phyloP scores from a whole-genome alignment of 1,140 invertebrate genomes.

The Platyura marginata region DNA sequence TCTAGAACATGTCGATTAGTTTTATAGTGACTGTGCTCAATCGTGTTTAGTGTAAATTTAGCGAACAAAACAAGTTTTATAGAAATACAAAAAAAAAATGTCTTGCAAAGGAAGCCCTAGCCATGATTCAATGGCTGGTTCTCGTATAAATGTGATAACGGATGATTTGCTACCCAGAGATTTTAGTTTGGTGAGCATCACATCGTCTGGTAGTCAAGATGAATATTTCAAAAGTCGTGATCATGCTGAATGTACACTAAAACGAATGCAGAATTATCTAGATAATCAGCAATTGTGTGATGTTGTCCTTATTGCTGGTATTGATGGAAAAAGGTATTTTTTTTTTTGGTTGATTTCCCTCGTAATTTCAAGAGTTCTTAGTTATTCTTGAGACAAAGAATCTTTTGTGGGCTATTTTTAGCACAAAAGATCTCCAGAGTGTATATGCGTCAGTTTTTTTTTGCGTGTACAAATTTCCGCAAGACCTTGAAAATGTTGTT shows the following conservation, averaged over 20 bases:
- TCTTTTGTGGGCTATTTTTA: not conserved
- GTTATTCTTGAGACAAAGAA: too few relatives aligned
- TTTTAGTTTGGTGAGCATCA: slow-evolving; percentile 19
- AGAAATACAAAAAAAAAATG: not conserved
- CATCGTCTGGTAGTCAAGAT: slow-evolving; percentile 27
- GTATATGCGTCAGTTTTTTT: not conserved
- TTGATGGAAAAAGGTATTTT: slow-evolving; percentile 35
- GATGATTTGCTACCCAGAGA: slow-evolving; percentile 19
- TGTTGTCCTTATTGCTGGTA: slow-evolving; percentile 54
- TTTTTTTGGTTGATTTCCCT: too few relatives aligned
- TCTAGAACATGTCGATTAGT: too few relatives aligned
- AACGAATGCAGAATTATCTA: slow-evolving; percentile 63
- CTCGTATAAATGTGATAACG: slow-evolving; percentile 16
- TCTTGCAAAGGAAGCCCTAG: slow-evolving; percentile 18
- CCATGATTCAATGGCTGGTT: slow-evolving; percentile 20
- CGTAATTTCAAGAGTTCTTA: too few relatives aligned
- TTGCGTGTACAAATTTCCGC: not conserved
- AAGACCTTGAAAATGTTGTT: too few relatives aligned
- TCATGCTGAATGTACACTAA: slow-evolving; percentile 62
- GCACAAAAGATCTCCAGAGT: not conserved
- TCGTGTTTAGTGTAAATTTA: too few relatives aligned
- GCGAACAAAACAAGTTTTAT: not conserved
- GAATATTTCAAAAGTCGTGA: slow-evolving; percentile 61
- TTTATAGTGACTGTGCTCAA: too few relatives aligned
- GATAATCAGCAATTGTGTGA: slow-evolving; percentile 62